These are phyloP conservation scores for Synergus itoensis DNA, from an alignment of 2,888 invertebrate genomes.

Conservation along the genomic window DNA sequence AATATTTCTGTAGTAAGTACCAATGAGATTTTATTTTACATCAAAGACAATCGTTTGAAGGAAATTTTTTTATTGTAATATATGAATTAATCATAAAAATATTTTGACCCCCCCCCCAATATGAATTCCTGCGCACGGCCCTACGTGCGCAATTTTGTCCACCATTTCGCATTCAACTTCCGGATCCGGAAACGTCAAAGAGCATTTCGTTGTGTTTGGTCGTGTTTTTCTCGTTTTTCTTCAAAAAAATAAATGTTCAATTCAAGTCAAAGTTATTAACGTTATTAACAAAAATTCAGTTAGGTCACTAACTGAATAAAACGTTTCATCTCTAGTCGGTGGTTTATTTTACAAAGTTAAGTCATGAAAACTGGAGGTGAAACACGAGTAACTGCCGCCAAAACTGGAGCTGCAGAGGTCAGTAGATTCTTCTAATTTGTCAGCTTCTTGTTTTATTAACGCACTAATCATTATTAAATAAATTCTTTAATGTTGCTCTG, in stretches of 20 bases:
- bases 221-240: background rate
- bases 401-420: constrained; percentile 69
- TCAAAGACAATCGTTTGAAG: too few species aligned
- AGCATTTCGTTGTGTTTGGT: background rate
- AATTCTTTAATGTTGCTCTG: background rate
- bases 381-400: constrained; percentile 67
- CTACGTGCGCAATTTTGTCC: too few species aligned
- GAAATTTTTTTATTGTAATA: too few species aligned
- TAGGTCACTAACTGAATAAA: background rate
- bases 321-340: background rate
- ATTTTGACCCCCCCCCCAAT: too few species aligned
- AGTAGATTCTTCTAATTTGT: constrained; percentile 48
- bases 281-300: background rate
- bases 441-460: background rate
- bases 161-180: background rate
- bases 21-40: too few species aligned
- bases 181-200: background rate
- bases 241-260: background rate
- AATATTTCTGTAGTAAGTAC: too few species aligned
- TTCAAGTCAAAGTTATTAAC: background rate
- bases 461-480: background rate
- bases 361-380: constrained; percentile 61
- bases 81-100: too few species aligned
- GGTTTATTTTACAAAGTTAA: constrained; percentile 22
- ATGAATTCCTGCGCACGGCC: too few species aligned